phyloP scores from a whole-genome alignment of 2,888 invertebrate species.

The Geophilus truncorum region DNA sequence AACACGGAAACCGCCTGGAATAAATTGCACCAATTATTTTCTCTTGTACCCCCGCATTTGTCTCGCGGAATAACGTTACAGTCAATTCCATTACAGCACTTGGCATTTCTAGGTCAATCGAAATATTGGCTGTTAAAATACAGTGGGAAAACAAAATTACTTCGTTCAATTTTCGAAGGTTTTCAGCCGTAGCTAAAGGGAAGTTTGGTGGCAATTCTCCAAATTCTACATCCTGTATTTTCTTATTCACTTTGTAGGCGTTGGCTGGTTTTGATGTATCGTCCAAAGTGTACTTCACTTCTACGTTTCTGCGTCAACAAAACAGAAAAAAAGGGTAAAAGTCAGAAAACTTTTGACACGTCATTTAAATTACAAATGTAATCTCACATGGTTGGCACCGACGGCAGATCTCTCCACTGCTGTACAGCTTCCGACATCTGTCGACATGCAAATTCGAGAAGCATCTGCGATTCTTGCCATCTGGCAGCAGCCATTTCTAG shows the following conservation, averaged over 20 bases:
- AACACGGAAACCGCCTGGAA: no score
- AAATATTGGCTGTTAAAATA: no score
- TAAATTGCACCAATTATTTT: no score
- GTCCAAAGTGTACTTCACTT: conserved; percentile 35
- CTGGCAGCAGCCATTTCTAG: conserved; percentile 35
- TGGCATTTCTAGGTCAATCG: no score
- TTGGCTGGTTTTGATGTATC: background rate
- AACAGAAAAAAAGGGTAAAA: background rate
- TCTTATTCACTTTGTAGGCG: background rate
- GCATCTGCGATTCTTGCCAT: conserved; percentile 38
- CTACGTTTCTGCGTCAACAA: conserved; percentile 31
- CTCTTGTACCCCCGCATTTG: no score
- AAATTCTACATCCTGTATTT: conserved; percentile 5
- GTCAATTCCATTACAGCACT: no score
- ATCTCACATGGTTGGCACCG: conserved; percentile 35
- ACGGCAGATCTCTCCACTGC: conserved; percentile 36
- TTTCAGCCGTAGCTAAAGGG: conserved; percentile 10
- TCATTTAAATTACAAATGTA: background rate
- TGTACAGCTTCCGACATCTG: conserved; percentile 36
- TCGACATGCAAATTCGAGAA: conserved; percentile 36
- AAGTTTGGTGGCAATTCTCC: background rate
- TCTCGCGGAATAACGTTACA: no score
- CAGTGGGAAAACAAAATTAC: background rate
- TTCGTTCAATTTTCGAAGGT: conserved; percentile 6
- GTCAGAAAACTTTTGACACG: background rate